Conservation (phyloP, 2,888 invertebrate genomes). For the Himalopsyche anomala region DNA sequence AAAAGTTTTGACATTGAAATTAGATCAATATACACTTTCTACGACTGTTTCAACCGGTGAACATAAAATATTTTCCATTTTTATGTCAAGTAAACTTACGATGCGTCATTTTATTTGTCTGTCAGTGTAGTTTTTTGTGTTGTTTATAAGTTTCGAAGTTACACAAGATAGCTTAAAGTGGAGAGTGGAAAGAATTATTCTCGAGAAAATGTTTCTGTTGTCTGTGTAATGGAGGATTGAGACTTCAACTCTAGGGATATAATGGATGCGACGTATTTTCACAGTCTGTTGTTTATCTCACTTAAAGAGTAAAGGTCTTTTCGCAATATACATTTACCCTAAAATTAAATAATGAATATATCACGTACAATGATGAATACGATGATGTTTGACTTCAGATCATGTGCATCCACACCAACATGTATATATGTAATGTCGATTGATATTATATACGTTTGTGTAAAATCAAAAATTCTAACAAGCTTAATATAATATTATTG, state of each 20-base stretch:
- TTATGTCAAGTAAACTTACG: background rate
- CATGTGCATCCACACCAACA: no score
- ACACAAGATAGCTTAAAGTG: background rate
- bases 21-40: background rate
- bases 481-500: no score
- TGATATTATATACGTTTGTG: no score
- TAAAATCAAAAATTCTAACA: no score
- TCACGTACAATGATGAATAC: no score
- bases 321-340: background rate
- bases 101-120: background rate
- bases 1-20: no score
- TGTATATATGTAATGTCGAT: no score
- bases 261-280: background rate
- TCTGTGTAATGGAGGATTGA: background rate
- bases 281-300: background rate
- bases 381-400: no score
- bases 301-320: background rate
- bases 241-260: conserved; percentile 7
- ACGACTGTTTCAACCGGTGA: background rate
- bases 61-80: background rate
- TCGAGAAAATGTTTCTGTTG: background rate
- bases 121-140: conserved; percentile 7
- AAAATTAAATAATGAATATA: no score
- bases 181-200: conserved; percentile 13
- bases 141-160: background rate